Evolutionary conservation across 2,888 invertebrate genomes (phyloP).

Genomic region (Allygus modestus): DNA sequence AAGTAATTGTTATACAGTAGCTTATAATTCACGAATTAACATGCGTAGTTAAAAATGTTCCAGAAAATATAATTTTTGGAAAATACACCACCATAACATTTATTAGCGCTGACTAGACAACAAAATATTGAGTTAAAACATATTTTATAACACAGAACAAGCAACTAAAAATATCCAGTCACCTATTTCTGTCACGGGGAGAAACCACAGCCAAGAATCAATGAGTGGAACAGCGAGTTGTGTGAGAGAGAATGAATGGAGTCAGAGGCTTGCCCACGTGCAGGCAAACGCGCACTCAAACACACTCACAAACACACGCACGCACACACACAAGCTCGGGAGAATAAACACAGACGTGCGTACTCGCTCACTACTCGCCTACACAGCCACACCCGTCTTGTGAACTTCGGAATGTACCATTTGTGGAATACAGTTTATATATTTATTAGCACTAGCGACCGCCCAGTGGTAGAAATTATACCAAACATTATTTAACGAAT

Average conservation of each 20-base stretch:
- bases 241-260: constrained; percentile 35
- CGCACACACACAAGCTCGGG: background rate
- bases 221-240: constrained; percentile 3
- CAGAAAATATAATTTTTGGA: too few species aligned
- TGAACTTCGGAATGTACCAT: too few species aligned
- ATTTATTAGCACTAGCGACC: too few species aligned
- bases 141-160: background rate
- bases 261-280: constrained; percentile 11
- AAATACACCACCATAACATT: background rate
- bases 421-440: too few species aligned
- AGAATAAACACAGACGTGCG: background rate
- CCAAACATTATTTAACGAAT: too few species aligned
- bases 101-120: background rate
- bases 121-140: background rate
- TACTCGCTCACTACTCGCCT: background rate
- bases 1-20: too few species aligned
- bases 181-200: constrained; percentile 18
- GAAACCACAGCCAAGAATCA: constrained; percentile 22
- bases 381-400: background rate
- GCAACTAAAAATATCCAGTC: background rate
- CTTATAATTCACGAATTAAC: too few species aligned
- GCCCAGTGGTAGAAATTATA: too few species aligned
- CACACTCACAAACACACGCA: too few species aligned
- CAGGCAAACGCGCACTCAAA: background rate
- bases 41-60: too few species aligned